phyloP scores from a whole-genome alignment of 2,888 invertebrate genomes.

The Alloscopus bannaensis region DNA sequence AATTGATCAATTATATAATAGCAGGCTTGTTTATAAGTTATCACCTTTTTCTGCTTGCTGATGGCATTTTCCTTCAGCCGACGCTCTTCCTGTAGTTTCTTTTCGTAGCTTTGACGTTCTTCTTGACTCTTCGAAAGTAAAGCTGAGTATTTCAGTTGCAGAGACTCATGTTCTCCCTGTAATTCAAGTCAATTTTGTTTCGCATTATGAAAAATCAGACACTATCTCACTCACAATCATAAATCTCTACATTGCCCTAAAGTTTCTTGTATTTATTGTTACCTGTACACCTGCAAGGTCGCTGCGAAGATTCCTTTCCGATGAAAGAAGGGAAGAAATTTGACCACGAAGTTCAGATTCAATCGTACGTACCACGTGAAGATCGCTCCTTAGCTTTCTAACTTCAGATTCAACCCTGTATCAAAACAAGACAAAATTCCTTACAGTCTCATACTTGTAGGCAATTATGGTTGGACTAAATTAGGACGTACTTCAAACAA shows the following conservation, averaged over 20 bases:
- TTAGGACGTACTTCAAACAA: constrained; percentile 67
- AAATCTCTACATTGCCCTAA: neutral
- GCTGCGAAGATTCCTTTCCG: constrained; percentile 73
- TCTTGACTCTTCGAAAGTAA: constrained; percentile 72
- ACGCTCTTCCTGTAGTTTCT: constrained; percentile 72
- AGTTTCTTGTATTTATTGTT: neutral
- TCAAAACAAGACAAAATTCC: neutral
- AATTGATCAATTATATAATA: too few relatives aligned
- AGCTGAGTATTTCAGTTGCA: constrained; percentile 73
- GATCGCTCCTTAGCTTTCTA: constrained; percentile 72
- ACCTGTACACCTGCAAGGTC: constrained; percentile 72
- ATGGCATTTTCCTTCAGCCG: constrained; percentile 72
- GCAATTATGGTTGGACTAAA: too few relatives aligned
- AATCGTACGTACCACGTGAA: constrained; percentile 70
- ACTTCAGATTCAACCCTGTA: constrained; percentile 71
- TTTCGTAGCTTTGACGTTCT: constrained; percentile 72
- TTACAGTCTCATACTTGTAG: too few relatives aligned
- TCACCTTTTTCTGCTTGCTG: constrained; percentile 72
- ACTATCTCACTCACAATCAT: neutral
- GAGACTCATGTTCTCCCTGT: constrained; percentile 73
- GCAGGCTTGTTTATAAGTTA: too few relatives aligned
- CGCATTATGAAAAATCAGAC: too few relatives aligned
- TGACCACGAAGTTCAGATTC: constrained; percentile 73
- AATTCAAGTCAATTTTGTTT: constrained; percentile 6
- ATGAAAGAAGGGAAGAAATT: constrained; percentile 70